A percentile compares a stretch with the other conserved stretches of the same genome.
phyloP scores from a whole-genome alignment of 2,797 vertebrate genomes.

The Sebastes vulpes region DNA sequence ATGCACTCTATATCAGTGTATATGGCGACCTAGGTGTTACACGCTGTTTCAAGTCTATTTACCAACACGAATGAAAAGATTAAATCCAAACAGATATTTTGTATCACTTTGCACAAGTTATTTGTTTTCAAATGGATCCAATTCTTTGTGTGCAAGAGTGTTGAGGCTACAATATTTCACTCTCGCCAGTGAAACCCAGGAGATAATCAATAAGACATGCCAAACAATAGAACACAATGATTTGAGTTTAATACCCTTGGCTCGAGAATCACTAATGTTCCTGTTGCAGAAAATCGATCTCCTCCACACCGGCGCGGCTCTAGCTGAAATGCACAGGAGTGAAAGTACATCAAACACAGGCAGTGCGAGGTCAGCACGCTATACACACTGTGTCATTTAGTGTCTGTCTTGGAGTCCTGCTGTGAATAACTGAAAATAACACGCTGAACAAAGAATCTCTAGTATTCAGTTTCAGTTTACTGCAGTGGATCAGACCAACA shows the following conservation, averaged over 20 bases:
- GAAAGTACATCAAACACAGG: constrained; percentile 69
- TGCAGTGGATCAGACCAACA: background rate
- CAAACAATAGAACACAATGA: constrained; percentile 87
- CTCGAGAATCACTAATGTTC: constrained; percentile 87
- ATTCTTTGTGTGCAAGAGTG: constrained; percentile 72
- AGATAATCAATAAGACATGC: constrained; percentile 89
- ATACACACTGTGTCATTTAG: background rate
- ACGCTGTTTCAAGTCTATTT: constrained; percentile 17
- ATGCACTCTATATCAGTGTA: background rate
- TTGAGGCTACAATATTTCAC: constrained; percentile 84
- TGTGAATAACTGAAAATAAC: background rate
- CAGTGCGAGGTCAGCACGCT: background rate
- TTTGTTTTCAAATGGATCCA: constrained; percentile 78
- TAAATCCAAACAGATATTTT: constrained; percentile 63
- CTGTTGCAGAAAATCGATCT: constrained; percentile 85
- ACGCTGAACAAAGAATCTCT: background rate
- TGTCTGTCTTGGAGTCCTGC: background rate
- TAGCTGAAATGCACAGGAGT: constrained; percentile 58
- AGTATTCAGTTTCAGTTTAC: background rate
- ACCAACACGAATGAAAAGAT: constrained; percentile 49
- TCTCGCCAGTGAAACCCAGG: constrained; percentile 82
- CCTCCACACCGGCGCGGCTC: constrained; percentile 64
- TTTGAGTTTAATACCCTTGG: constrained; percentile 88
- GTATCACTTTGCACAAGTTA: constrained; percentile 70
- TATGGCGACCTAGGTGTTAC: background rate